Base-by-base conservation (phyloP, 2,888 invertebrate species). In the Nemotelus nigrinus region DNA sequence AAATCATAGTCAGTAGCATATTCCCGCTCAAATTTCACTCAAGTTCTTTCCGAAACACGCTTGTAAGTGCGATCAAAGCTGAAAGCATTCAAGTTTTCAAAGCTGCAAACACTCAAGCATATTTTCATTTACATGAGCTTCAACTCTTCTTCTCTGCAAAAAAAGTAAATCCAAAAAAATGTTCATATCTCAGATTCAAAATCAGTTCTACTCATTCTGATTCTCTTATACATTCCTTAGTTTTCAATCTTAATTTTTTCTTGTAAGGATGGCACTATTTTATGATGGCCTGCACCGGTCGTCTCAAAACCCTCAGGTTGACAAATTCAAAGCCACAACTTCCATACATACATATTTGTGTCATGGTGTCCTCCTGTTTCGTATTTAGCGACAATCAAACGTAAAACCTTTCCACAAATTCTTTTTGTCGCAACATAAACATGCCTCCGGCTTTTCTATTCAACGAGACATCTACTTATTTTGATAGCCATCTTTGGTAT, bases 381-480 rank as follows among this genome's bases (percentile, higher is more conserved):
- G 63, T 48, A 74, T 74, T 74, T 74, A 74, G 63, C 50, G 53
- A 55, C 50, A 47, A 50, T 43, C 48, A 65, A 65, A 25, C 47
- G 50, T 1, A 39, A 55, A 60, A 47, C 57, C 48, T 39, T 60
- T 6, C 63, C 63, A 47, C 60, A 74, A 58, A 74, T 60, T 74
- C 74, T 74, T 74, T 74, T 74, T 60, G 74, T 43, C 60, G 47
- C 63, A 74, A 63, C 63, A 74, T 74, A 74, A 74, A 74, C 74
- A 74, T 74, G 74, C 74, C 74, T 74, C 41, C 47, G 74, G 74
- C 74, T 57, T 74, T 63, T 74, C 74, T 63, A 74, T 74, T 74
- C 74, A 63, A 47, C 74, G 63, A 53, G 55, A 70, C 70, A 55
- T 60, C 74, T 74, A 60, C 74, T 74, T 74, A 74, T 74, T 74